phyloP scores from a whole-genome alignment of 1,140 invertebrate species.

The Conus betulinus region DNA sequence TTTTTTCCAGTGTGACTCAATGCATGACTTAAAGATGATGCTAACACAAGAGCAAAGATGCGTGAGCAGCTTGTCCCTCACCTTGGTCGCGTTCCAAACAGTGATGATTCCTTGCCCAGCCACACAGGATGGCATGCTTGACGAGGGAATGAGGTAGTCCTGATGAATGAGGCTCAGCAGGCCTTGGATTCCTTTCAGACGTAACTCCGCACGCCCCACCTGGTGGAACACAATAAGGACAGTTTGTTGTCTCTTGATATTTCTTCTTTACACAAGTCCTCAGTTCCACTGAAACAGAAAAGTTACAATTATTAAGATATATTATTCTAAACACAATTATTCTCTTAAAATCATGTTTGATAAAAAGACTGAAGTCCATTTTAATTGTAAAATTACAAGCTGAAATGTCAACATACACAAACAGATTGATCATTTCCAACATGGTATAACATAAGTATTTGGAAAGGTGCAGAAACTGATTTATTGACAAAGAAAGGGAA shows the following conservation, averaged over 20 bases:
- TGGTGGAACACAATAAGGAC: constrained; percentile 50
- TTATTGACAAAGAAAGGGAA: no score
- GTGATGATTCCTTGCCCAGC: constrained; percentile 84
- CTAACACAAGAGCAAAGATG: background rate
- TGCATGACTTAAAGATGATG: background rate
- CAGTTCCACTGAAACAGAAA: background rate
- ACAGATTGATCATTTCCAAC: no score
- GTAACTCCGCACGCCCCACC: constrained; percentile 83
- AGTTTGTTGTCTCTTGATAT: no score
- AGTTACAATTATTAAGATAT: no score
- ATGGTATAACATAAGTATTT: no score
- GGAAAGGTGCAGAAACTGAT: no score
- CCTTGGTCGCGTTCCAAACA: constrained; percentile 62
- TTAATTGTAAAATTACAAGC: no score
- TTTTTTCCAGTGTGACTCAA: background rate
- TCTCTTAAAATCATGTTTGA: no score
- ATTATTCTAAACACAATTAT: no score
- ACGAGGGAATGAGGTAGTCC: constrained; percentile 85
- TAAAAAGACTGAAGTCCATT: no score
- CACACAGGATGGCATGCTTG: constrained; percentile 87
- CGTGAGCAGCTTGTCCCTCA: constrained; percentile 39
- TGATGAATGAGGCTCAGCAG: constrained; percentile 83
- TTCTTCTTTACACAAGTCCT: no score
- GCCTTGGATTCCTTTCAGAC: constrained; percentile 84
- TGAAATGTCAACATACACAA: no score